Percentiles rank a stretch among this genome's conserved stretches.
Conservation (phyloP, 2,113 vertebrate species). For the Clarias macrocephalus region DNA sequence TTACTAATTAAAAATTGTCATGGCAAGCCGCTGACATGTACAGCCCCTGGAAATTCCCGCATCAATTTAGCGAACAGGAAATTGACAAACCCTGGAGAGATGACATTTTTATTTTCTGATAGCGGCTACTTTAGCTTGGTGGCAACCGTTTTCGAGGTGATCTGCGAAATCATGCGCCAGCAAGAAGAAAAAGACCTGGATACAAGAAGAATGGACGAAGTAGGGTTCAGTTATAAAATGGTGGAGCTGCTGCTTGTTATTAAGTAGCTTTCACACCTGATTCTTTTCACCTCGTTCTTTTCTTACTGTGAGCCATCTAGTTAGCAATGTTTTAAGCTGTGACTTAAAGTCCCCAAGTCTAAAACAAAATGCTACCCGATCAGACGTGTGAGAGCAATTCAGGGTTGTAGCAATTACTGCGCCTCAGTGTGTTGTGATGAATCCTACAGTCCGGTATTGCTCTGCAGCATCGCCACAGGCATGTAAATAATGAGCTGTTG, state of each 20-base stretch:
- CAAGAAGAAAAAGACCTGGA: neutral
- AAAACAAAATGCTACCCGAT: neutral
- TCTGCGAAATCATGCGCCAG: neutral
- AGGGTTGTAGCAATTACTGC: neutral
- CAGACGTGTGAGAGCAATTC: neutral
- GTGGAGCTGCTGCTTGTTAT: neutral
- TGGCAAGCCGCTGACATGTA: slow-evolving; percentile 55
- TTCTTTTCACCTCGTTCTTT: neutral
- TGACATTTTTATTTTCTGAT: neutral
- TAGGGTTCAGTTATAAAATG: neutral
- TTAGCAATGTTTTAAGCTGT: neutral
- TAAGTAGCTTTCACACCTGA: neutral
- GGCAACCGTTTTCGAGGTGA: neutral
- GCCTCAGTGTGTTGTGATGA: neutral
- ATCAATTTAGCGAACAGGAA: neutral
- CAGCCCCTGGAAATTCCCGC: neutral
- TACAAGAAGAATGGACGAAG: neutral
- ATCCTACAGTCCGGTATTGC: neutral
- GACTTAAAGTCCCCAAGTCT: neutral
- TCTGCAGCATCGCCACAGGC: slow-evolving; percentile 2
- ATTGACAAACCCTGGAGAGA: neutral
- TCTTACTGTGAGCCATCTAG: neutral
- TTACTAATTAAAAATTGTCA: slow-evolving; percentile 69
- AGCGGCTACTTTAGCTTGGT: neutral
- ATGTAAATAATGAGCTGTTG: slow-evolving; percentile 34